Conservation (phyloP, 1,140 invertebrate genomes). For the Cydia strobilella region DNA sequence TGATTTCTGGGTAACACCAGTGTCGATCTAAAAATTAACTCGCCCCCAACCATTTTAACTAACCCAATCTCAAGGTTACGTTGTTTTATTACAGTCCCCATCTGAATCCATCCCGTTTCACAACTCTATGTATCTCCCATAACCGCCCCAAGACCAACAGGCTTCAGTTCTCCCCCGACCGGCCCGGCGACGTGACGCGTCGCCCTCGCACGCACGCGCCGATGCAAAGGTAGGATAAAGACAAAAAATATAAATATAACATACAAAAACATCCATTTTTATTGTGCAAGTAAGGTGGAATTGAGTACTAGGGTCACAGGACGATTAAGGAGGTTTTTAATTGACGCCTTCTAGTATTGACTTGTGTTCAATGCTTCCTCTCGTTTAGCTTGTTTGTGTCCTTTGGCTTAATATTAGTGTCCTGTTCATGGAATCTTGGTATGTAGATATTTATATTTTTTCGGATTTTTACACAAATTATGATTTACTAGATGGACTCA, state of each 20-base stretch:
- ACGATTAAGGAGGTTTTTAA: neutral
- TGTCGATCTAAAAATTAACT: neutral
- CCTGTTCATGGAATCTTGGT: neutral
- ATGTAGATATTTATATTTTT: neutral
- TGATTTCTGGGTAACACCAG: too few relatives aligned
- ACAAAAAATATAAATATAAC: neutral
- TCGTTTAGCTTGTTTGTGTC: neutral
- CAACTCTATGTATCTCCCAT: neutral
- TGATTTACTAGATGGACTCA: too few relatives aligned
- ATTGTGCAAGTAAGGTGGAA: neutral
- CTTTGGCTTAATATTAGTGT: neutral
- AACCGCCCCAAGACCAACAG: neutral
- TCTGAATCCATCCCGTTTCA: neutral
- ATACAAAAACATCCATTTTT: too few relatives aligned
- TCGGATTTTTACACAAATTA: neutral
- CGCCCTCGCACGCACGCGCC: neutral
- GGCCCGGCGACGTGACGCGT: neutral
- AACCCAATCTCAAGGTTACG: neutral
- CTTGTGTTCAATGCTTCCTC: neutral
- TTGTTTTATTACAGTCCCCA: neutral
- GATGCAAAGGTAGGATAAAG: conserved; percentile 8
- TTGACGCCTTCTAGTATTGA: neutral
- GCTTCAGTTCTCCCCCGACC: neutral
- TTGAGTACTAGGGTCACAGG: neutral
- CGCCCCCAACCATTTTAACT: neutral